Evolutionary conservation across 2,888 invertebrate genomes (phyloP).

Genomic region (Ashinkailepas kermadecensis): DNA sequence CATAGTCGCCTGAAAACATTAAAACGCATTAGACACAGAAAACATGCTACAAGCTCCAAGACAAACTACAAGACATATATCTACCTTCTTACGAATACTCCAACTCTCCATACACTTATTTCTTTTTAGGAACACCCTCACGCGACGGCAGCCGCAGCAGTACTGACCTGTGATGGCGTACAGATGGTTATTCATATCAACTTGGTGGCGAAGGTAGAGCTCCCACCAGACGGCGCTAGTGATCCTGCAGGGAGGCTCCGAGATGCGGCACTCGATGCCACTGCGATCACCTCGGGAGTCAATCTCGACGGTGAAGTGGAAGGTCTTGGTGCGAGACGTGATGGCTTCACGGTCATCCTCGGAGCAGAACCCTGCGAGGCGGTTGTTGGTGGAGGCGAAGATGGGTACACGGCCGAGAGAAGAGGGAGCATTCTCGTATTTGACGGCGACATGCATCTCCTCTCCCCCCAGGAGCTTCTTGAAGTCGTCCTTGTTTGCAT

Average conservation of each 20-base stretch:
- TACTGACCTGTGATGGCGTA: not conserved
- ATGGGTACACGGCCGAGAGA: not conserved
- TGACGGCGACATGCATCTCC: not conserved
- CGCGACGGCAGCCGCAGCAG: too few species aligned
- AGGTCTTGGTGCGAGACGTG: not conserved
- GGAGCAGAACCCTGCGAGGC: not conserved
- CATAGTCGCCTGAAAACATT: too few species aligned
- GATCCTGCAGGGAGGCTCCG: not conserved
- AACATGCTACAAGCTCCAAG: too few species aligned
- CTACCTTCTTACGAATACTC: too few species aligned
- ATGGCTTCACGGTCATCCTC: not conserved
- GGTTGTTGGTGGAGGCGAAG: not conserved
- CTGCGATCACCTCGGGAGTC: not conserved
- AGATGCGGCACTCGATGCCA: not conserved
- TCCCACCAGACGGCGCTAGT: not conserved
- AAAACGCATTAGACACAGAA: too few species aligned
- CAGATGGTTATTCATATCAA: not conserved
- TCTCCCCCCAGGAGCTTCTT: not conserved
- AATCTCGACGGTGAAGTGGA: not conserved
- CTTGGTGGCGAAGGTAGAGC: not conserved
- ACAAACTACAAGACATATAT: too few species aligned
- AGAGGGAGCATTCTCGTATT: not conserved
- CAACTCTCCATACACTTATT: too few species aligned
- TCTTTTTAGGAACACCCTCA: not conserved
- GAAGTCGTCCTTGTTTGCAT: not conserved